These are phyloP conservation scores for Grapholita molesta DNA, from an alignment of 1,140 invertebrate species.

Conservation along the genomic window DNA sequence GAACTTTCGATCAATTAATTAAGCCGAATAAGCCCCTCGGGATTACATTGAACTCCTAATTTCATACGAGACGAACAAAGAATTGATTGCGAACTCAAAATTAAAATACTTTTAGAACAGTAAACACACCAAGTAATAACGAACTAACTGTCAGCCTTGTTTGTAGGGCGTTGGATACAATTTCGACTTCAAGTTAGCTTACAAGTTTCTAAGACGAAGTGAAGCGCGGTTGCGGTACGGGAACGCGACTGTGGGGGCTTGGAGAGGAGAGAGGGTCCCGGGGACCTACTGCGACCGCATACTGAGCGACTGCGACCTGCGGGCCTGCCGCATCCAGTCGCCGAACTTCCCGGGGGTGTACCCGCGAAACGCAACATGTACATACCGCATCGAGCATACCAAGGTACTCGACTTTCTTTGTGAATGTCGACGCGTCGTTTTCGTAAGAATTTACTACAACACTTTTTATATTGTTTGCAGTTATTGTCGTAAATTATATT, in stretches of 20 bases:
- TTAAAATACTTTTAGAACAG: conserved; percentile 13
- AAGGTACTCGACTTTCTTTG: conserved; percentile 47
- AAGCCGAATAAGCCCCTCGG: conserved; percentile 58
- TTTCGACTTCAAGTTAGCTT: conserved; percentile 90
- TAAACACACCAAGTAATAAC: conserved; percentile 10
- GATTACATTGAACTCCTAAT: conserved; percentile 43
- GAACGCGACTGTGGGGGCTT: conserved; percentile 83
- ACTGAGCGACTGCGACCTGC: conserved; percentile 83
- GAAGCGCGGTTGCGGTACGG: conserved; percentile 88
- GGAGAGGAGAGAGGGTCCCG: conserved; percentile 83
- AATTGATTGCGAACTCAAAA: conserved; percentile 31
- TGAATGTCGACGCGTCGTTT: not conserved
- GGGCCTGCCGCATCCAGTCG: conserved; percentile 86
- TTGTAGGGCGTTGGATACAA: conserved; percentile 85
- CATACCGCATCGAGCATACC: conserved; percentile 86
- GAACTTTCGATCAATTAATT: conserved; percentile 77
- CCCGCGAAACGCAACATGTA: conserved; percentile 90
- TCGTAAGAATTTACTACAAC: not conserved
- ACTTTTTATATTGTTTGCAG: too few species aligned
- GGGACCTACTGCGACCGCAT: conserved; percentile 89
- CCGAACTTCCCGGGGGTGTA: conserved; percentile 93
- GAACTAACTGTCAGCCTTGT: conserved; percentile 31
- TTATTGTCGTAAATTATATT: not conserved
- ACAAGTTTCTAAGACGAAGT: conserved; percentile 87
- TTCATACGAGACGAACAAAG: conserved; percentile 52